A percentile compares a stretch with the other conserved stretches of the same genome.
Conservation (phyloP, 2,888 invertebrate species). For the Protonemura montana region DNA sequence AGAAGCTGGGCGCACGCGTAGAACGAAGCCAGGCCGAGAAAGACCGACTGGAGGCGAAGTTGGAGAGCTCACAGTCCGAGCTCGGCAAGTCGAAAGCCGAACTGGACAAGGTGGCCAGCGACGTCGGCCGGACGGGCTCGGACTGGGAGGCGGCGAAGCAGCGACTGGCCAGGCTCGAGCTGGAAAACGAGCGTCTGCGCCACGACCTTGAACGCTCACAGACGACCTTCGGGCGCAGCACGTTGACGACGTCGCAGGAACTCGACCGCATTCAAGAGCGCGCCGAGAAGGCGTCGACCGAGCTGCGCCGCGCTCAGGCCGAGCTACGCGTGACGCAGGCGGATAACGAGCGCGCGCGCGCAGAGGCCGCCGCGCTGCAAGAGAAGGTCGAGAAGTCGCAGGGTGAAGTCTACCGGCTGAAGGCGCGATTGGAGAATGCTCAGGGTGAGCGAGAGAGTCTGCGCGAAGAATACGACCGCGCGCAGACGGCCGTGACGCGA, state of each 20-base stretch:
- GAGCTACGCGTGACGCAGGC: conserved; percentile 91
- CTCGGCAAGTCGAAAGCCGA: conserved; percentile 94
- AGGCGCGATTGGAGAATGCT: conserved; percentile 93
- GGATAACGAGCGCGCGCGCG: conserved; percentile 85
- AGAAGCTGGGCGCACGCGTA: conserved; percentile 84
- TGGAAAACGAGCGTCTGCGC: conserved; percentile 89
- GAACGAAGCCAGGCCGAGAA: conserved; percentile 91
- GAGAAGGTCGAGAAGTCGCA: conserved; percentile 90
- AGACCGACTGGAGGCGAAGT: conserved; percentile 87
- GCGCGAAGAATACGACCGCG: conserved; percentile 89
- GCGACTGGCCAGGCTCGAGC: conserved; percentile 81
- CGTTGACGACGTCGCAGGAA: conserved; percentile 82
- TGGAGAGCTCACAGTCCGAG: conserved; percentile 92
- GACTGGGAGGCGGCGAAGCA: conserved; percentile 90
- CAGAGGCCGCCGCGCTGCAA: conserved; percentile 84
- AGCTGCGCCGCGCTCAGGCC: conserved; percentile 86
- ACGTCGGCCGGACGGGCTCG: conserved; percentile 86
- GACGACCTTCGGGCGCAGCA: conserved; percentile 82
- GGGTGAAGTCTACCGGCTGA: conserved; percentile 92
- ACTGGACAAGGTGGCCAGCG: conserved; percentile 88
- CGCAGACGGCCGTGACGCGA: conserved; percentile 82
- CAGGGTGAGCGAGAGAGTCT: conserved; percentile 93
- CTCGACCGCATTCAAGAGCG: conserved; percentile 83
- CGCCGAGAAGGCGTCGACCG: conserved; percentile 84
- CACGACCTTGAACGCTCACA: conserved; percentile 86